Evolutionary conservation across 2,797 vertebrate genomes (phyloP).

Genomic region (Ciconia nigra): DNA sequence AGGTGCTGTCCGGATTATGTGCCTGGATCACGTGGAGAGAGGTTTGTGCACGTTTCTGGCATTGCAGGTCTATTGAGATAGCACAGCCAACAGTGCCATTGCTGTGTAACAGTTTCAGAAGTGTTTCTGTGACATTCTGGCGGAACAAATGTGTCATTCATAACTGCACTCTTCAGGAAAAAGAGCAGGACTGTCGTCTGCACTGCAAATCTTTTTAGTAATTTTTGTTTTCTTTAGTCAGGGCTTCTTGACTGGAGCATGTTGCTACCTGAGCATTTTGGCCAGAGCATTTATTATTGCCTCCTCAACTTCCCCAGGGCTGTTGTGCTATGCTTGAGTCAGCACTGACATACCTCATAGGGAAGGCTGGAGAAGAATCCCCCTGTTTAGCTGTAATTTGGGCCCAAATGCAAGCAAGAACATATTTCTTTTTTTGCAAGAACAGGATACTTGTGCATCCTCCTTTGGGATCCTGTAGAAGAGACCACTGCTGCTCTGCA

Average conservation of each 20-base stretch:
- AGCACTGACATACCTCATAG: background rate
- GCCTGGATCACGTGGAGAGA: background rate
- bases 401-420: background rate
- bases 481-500: background rate
- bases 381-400: background rate
- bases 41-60: background rate
- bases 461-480: background rate
- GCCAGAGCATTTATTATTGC: background rate
- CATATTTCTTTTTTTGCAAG: background rate
- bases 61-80: background rate
- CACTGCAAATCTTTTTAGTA: background rate
- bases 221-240: background rate
- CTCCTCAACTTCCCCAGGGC: background rate
- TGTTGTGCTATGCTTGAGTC: background rate
- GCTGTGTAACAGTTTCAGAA: background rate
- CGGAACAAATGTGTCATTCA: background rate
- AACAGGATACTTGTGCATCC: background rate
- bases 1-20: background rate
- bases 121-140: background rate
- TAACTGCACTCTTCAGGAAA: background rate
- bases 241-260: background rate
- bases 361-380: background rate
- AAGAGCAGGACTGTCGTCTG: background rate
- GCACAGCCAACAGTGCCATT: background rate
- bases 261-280: background rate